Base-by-base conservation (phyloP, 2,888 invertebrate species). In the Saturnia pavonia region DNA sequence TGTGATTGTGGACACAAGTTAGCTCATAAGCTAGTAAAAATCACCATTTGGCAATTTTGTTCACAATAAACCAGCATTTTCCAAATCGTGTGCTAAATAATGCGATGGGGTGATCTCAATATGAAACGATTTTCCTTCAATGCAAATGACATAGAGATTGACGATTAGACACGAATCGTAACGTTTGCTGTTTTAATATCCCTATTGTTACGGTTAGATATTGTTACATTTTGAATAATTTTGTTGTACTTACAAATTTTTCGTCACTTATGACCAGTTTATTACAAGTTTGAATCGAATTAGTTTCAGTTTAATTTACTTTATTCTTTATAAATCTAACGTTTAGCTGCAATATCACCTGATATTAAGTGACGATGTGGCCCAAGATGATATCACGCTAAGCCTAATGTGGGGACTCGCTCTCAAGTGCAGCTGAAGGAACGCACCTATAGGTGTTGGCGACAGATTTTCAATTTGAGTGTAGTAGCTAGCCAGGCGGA, bases 11-110 rank as follows among this genome's bases (percentile, higher is more conserved):
- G 54, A 54, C 22, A 11, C 11, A 54, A 0, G 25, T 60, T 60
- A 6, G 14, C 14, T 25, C 11, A 11, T 57, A 57, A 3, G 11
- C 11, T 25, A 2, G 3, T 57, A 57, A 57, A 57, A 57, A 25
- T 25, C 57, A 12, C 12, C 12, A 25, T 60, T 60, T 27, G 14
- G 12, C 27, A 60, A 14, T 27, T 25, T 27, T 14, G 25, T 60
- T 60, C 25, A 0, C 3, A 60, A 60, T 25, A 60, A 27, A 60
- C 6, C 3, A 3, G 25, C 8, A 22, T n/a, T n/a, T 19, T 1
- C 8, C 68, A 65, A 71, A 71, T 65, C 71, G 68, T 68, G 71
- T 40, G 68, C 51, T 63, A 40, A n/a, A 51, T 68, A 68, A 71
- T 45, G 60, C 68, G 70, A 70, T n/a, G 22, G 25, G 22, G 19